These are phyloP conservation scores for Pyrochroa serraticornis DNA, from an alignment of 2,888 invertebrate genomes.

Conservation along the genomic window DNA sequence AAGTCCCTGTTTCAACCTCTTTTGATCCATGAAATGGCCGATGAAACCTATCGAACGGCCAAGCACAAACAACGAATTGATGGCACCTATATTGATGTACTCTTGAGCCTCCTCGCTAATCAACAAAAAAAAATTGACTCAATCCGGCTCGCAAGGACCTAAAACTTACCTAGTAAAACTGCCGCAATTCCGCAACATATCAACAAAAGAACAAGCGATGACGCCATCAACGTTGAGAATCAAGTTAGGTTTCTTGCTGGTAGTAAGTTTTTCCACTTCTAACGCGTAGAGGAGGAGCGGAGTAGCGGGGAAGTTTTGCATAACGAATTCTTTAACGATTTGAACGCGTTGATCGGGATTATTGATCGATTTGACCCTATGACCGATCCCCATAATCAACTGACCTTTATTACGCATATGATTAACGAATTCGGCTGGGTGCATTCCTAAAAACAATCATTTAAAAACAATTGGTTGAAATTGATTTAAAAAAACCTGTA, in stretches of 20 bases:
- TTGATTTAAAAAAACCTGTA: conserved; percentile 62
- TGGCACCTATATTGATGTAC: conserved; percentile 95
- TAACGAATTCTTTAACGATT: conserved; percentile 94
- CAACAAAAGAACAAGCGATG: conserved; percentile 97
- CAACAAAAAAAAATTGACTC: not conserved
- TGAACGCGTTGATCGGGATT: conserved; percentile 99
- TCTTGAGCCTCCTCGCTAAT: conserved; percentile 96
- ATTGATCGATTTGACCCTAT: conserved; percentile 88
- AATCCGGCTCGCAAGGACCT: not conserved
- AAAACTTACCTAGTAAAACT: conserved; percentile 80
- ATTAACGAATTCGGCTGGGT: conserved; percentile 99
- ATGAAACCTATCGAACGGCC: conserved; percentile 99
- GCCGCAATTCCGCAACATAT: conserved; percentile 91
- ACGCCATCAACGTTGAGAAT: conserved; percentile 99
- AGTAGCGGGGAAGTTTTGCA: conserved; percentile 90
- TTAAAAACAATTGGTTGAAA: not conserved
- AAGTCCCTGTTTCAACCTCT: conserved; percentile 96
- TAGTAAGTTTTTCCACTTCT: conserved; percentile 98
- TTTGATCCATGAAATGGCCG: conserved; percentile 98
- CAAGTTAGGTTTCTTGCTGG: conserved; percentile 99
- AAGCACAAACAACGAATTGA: conserved; percentile 97
- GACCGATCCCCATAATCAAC: conserved; percentile 99
- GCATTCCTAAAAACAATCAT: conserved; percentile 62
- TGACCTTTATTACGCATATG: conserved; percentile 96
- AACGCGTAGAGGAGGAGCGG: conserved; percentile 95